Conservation (phyloP, 2,797 vertebrate species). For the Delichon dasypus region DNA sequence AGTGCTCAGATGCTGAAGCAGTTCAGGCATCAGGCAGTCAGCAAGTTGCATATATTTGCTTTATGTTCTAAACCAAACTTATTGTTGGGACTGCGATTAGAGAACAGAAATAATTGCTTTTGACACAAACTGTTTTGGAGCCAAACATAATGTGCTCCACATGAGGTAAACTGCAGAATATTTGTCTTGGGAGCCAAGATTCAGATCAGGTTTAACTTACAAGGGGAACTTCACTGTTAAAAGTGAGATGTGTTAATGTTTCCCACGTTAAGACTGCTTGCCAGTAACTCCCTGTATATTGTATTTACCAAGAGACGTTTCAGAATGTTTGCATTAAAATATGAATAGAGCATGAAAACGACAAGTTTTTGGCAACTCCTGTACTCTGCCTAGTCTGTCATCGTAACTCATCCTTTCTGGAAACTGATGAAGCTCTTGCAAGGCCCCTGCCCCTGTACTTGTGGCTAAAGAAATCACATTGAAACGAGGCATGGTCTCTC, state of each 20-base stretch:
- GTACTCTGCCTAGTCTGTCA: neutral
- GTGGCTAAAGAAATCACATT: neutral
- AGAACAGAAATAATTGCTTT: conserved; percentile 45
- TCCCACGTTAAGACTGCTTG: conserved; percentile 34
- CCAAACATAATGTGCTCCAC: conserved; percentile 29
- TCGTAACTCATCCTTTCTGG: neutral
- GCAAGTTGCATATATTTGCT: neutral
- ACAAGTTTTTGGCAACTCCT: neutral
- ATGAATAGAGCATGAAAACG: neutral
- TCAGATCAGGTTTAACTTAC: conserved; percentile 44
- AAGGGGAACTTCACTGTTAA: neutral
- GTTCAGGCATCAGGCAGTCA: neutral
- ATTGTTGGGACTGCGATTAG: conserved; percentile 17
- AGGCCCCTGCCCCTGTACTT: neutral
- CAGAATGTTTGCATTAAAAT: neutral
- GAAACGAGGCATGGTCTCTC: neutral
- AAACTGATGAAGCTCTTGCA: neutral
- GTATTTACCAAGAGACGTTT: neutral
- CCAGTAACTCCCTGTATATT: conserved; percentile 13
- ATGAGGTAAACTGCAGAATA: conserved; percentile 45
- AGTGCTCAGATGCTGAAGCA: neutral
- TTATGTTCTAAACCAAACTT: neutral
- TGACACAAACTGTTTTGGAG: conserved; percentile 44
- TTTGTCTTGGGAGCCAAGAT: conserved; percentile 21
- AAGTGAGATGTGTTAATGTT: conserved; percentile 29